A percentile compares a stretch with the other conserved stretches of the same genome.
These are phyloP conservation scores for Halesus radiatus DNA, from an alignment of 1,140 invertebrate species.

Conservation along the genomic window DNA sequence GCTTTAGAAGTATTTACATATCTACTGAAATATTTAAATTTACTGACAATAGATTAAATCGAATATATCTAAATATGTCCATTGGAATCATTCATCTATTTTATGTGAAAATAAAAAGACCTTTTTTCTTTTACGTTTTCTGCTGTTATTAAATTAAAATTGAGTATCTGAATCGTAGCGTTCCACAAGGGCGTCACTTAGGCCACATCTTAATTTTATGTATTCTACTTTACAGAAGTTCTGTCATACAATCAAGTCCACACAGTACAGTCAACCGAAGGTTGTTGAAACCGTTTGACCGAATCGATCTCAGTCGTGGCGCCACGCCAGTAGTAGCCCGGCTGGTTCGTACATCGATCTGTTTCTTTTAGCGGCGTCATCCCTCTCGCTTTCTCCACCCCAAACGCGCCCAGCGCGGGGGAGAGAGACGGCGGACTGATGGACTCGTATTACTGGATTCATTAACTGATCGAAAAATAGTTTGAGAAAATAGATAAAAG, in stretches of 20 bases:
- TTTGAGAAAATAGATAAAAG: background rate
- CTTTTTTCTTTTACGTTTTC: no score
- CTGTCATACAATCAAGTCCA: background rate
- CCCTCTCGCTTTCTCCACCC: background rate
- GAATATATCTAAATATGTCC: no score
- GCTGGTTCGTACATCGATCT: constrained; percentile 14
- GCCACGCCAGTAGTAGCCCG: constrained; percentile 1
- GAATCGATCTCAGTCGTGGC: constrained; percentile 11
- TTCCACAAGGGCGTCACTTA: no score
- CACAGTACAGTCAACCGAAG: background rate
- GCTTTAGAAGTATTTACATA: no score
- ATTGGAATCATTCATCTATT: no score
- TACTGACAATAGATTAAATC: no score
- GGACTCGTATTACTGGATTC: background rate
- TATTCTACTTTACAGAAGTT: no score
- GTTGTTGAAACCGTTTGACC: constrained; percentile 5
- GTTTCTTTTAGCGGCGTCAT: background rate
- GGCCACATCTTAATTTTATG: no score
- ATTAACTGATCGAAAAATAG: constrained; percentile 8
- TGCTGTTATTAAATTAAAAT: no score
- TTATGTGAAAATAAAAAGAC: no score
- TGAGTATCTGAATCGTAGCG: no score
- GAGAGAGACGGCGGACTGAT: background rate
- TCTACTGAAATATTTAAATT: no score
- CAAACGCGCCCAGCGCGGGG: background rate